A percentile compares a stretch with the other conserved stretches of the same genome.
phyloP scores from a whole-genome alignment of 2,113 vertebrate species.

The Psammodynastes pulverulentus region DNA sequence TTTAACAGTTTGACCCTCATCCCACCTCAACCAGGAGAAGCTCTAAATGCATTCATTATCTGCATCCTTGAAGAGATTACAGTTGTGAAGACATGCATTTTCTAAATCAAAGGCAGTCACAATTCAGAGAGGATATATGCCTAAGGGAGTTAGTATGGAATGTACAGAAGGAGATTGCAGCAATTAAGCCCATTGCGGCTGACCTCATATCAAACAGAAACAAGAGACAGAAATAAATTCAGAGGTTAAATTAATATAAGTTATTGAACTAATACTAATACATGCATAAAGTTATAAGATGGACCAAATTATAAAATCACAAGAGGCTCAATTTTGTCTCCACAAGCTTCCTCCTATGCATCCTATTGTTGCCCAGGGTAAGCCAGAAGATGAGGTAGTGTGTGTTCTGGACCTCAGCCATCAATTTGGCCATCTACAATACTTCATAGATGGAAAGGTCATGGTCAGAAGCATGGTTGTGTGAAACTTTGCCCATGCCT shows the following conservation, averaged over 20 bases:
- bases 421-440: background rate
- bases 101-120: background rate
- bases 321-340: background rate
- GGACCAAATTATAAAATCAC: background rate
- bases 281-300: background rate
- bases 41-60: background rate
- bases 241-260: background rate
- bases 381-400: background rate
- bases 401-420: background rate
- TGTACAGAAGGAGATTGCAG: background rate
- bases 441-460: background rate
- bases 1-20: background rate
- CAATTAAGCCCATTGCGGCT: background rate
- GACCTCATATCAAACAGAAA: background rate
- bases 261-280: background rate
- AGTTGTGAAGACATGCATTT: background rate
- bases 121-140: background rate
- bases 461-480: background rate
- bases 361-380: background rate
- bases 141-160: background rate
- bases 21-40: background rate
- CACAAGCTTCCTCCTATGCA: background rate
- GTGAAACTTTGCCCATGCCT: background rate
- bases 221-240: background rate
- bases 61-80: background rate